Evolutionary conservation across 1,140 invertebrate genomes (phyloP).

Genomic region (Sesamia nonagrioides): DNA sequence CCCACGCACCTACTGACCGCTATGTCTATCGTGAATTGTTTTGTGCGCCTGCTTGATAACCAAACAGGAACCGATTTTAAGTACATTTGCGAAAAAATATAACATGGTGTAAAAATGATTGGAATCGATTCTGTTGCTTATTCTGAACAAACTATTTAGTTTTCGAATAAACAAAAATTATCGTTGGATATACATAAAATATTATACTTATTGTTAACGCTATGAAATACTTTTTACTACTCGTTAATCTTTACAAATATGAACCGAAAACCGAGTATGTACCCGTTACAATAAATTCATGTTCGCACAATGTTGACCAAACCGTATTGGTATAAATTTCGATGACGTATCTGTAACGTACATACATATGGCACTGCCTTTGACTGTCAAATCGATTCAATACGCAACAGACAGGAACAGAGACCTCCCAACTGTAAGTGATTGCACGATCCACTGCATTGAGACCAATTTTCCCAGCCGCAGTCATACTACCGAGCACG

Average conservation of each 20-base stretch:
- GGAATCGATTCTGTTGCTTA: too few relatives aligned
- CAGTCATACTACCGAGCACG: constrained; percentile 21
- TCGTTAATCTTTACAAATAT: neutral
- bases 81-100: too few relatives aligned
- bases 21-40: too few relatives aligned
- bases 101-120: too few relatives aligned
- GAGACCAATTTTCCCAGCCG: constrained; percentile 47
- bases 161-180: too few relatives aligned
- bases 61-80: too few relatives aligned
- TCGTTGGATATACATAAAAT: too few relatives aligned
- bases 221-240: neutral
- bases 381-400: constrained; percentile 39
- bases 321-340: constrained; percentile 20
- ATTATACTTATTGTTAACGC: neutral
- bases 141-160: too few relatives aligned
- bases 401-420: constrained; percentile 34
- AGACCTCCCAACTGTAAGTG: constrained; percentile 42
- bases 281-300: neutral
- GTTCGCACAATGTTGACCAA: neutral
- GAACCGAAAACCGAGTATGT: neutral
- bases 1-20: too few relatives aligned
- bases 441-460: constrained; percentile 46
- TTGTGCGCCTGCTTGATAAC: too few relatives aligned
- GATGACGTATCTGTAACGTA: neutral
- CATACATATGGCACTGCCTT: constrained; percentile 26